phyloP scores from a whole-genome alignment of 2,888 invertebrate species.

The Acanthosepion pharaonis region DNA sequence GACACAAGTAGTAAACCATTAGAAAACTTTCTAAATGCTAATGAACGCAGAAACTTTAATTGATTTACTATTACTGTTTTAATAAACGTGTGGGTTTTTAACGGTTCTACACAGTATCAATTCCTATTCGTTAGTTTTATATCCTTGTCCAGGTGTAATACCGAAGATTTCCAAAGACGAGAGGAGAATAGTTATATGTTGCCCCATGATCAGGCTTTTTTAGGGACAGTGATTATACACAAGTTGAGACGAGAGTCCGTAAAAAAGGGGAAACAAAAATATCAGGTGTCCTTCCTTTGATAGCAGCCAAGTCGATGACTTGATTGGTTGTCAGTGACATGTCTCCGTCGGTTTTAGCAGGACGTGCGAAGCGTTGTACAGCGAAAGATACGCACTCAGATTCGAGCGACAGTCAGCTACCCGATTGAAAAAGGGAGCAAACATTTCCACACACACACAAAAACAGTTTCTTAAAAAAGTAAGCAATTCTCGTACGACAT shows the following conservation, averaged over 20 bases:
- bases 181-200: neutral
- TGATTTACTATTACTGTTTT: no score
- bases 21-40: no score
- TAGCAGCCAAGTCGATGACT: neutral
- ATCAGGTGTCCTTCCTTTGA: conserved; percentile 33
- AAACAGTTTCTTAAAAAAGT: neutral
- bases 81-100: no score
- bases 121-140: neutral
- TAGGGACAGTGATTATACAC: neutral
- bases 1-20: no score
- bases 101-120: no score
- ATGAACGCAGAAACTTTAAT: no score
- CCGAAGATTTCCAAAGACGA: neutral
- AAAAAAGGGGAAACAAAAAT: neutral
- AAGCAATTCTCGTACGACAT: neutral
- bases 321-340: conserved; percentile 1
- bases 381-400: conserved; percentile 14
- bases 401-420: conserved; percentile 4
- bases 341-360: neutral
- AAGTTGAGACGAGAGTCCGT: neutral
- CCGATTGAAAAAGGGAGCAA: conserved; percentile 6
- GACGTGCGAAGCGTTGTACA: neutral
- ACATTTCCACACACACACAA: neutral
- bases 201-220: neutral
- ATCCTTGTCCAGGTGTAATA: neutral